phyloP scores from a whole-genome alignment of 2,888 invertebrate species.

The Epinotia demarniana region DNA sequence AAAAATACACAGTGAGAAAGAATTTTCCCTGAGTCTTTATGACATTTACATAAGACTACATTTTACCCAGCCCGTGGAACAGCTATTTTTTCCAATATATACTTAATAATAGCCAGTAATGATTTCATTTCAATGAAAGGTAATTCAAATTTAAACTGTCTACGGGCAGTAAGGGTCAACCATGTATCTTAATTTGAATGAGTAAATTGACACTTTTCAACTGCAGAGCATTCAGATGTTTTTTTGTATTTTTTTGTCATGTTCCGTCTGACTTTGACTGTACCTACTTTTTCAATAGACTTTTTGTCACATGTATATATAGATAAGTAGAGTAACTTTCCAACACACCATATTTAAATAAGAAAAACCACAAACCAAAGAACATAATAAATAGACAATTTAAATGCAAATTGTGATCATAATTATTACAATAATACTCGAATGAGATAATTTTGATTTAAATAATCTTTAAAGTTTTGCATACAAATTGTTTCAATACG shows the following conservation, averaged over 20 bases:
- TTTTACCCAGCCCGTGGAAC: too few relatives aligned
- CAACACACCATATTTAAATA: constrained; percentile 8
- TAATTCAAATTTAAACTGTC: too few relatives aligned
- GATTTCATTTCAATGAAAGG: too few relatives aligned
- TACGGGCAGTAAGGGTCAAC: too few relatives aligned
- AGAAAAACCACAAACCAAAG: constrained; percentile 13
- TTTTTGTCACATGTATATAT: not conserved
- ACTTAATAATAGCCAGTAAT: too few relatives aligned
- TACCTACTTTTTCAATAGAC: constrained; percentile 9
- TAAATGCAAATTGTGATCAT: constrained; percentile 25
- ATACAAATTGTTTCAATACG: not conserved
- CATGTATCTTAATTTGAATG: too few relatives aligned
- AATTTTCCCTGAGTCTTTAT: too few relatives aligned
- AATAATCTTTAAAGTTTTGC: not conserved
- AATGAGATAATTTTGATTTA: constrained; percentile 16
- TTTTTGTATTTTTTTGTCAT: not conserved
- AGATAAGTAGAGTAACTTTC: not conserved
- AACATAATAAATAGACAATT: constrained; percentile 12
- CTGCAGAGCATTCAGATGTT: too few relatives aligned
- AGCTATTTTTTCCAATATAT: too few relatives aligned
- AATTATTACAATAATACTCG: constrained; percentile 6
- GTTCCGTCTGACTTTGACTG: not conserved
- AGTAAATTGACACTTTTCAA: too few relatives aligned
- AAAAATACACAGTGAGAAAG: too few relatives aligned
- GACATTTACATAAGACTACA: too few relatives aligned